Conservation (phyloP, 2,797 vertebrate species). For the Mycteria americana region DNA sequence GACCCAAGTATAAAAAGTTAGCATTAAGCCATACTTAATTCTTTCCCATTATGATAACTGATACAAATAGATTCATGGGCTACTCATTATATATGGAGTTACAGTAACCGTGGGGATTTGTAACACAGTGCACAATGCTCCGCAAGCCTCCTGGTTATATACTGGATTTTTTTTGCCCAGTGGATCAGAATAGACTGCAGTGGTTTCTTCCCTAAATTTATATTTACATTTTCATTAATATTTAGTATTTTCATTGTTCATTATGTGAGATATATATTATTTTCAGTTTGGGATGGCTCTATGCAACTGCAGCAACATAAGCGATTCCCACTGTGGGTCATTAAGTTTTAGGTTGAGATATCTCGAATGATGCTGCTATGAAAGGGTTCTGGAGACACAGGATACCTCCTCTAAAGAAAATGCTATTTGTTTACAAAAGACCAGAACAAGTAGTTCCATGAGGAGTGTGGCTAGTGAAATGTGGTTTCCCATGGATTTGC, state of each 20-base stretch:
- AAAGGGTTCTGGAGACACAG: neutral
- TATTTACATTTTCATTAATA: slow-evolving; percentile 27
- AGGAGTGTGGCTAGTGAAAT: neutral
- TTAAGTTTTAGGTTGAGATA: slow-evolving; percentile 44
- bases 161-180: neutral
- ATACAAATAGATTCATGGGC: neutral
- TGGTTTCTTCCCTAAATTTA: neutral
- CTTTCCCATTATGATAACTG: neutral
- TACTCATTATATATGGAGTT: neutral
- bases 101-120: neutral
- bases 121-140: neutral
- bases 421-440: neutral
- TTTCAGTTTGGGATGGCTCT: slow-evolving; percentile 11
- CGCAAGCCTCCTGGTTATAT: neutral
- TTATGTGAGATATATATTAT: neutral
- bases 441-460: neutral
- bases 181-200: neutral
- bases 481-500: neutral
- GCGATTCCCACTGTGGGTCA: slow-evolving; percentile 11
- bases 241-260: slow-evolving; percentile 24
- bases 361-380: neutral
- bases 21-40: neutral
- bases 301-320: neutral
- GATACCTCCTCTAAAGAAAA: neutral
- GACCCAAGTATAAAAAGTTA: neutral